Base-by-base conservation (phyloP, 2,797 vertebrate genomes). In the Salmo trutta region DNA sequence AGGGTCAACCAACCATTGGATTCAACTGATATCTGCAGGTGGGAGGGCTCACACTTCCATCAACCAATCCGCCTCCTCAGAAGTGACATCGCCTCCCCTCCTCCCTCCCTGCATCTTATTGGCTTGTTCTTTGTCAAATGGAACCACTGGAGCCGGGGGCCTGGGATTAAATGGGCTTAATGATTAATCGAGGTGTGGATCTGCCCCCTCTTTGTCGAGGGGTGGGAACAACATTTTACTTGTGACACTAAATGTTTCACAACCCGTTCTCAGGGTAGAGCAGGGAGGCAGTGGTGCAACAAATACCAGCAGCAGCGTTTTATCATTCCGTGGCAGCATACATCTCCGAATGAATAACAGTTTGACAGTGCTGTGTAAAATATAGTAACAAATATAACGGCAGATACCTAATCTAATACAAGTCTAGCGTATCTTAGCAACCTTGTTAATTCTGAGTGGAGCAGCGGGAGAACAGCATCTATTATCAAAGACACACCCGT, bases 351-450 rank as follows among this genome's bases (percentile, higher is more conserved):
- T 94, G 89, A 94, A 93, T 93, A 93, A 93, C 88, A 84, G 85
- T 85, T 93, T 90, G 87, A 89, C 69, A 74, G 89, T 81, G 85
- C 87, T 82, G 89, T 78, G 89, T 91, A 93, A 95, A 95, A 94
- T 94, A 94, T 94, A 93, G 94, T 91, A 92, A 93, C 91, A 90
- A 92, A 89, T 92, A 94, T 93, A 94, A 94, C 85, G 85, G 89
- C 88, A 91, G 92, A 94, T 94, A 94, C 87, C 89, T 93, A 93
- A 94, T 95, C 92, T 94, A 94, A 94, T 94, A 94, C 92, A 94
- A 93, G 85, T 85, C 87, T 90, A 77, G 89, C 82, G 94, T 95
- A 93, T 94, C 93, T 94, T 94, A 95, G 94, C 94, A 95, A 95
- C 94, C 93, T 92, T 91, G 93, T 92, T 94, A 94, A 94, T 94